A percentile compares a stretch with the other conserved stretches of the same genome.
phyloP scores from a whole-genome alignment of 1,140 invertebrate species.

The Pseudoatta argentina region DNA sequence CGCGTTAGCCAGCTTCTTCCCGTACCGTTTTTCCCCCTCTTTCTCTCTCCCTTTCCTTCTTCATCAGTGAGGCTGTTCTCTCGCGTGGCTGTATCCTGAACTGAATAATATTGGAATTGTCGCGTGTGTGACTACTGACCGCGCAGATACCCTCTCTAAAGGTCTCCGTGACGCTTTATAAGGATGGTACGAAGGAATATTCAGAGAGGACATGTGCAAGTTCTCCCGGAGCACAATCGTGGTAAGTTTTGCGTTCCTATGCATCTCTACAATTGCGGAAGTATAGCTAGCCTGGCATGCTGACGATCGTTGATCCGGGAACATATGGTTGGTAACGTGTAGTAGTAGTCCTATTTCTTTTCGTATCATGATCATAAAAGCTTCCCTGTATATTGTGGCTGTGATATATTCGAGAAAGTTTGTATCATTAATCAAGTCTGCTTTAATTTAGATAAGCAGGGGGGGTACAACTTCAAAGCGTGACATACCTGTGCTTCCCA shows the following conservation, averaged over 20 bases:
- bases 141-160: neutral
- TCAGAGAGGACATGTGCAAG: constrained; percentile 78
- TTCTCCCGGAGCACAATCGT: constrained; percentile 82
- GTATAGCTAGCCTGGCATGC: neutral
- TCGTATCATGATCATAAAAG: neutral
- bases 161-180: neutral
- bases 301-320: constrained; percentile 5
- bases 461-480: too few species aligned
- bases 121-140: neutral
- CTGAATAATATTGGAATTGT: constrained; percentile 21
- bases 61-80: constrained; percentile 48
- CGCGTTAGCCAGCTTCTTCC: constrained; percentile 4
- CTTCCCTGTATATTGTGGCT: neutral
- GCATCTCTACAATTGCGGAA: neutral
- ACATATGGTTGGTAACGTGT: constrained; percentile 75
- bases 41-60: neutral
- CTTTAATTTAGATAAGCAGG: neutral
- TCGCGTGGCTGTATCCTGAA: constrained; percentile 20
- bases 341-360: constrained; percentile 18
- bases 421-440: neutral
- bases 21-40: constrained; percentile 22
- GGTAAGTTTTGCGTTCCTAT: constrained; percentile 81
- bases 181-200: constrained; percentile 84
- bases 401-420: neutral
- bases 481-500: too few species aligned